Percentiles rank a stretch among this genome's conserved stretches.
phyloP scores from a whole-genome alignment of 2,113 vertebrate genomes.

The Corvus moneduloides region DNA sequence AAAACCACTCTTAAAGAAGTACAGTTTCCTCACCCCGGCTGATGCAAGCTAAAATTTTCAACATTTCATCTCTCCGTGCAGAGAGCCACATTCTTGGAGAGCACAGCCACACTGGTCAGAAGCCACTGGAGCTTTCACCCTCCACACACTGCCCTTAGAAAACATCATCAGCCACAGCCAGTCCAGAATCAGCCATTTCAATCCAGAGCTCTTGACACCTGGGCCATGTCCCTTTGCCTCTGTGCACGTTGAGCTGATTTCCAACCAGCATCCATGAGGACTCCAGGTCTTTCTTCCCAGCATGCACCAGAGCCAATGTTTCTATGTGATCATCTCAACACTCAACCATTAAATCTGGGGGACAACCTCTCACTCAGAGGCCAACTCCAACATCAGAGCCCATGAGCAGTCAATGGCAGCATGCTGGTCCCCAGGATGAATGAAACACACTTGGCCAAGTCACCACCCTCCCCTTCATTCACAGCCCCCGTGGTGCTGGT shows the following conservation, averaged over 20 bases:
- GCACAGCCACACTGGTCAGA: not conserved
- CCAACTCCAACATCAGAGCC: not conserved
- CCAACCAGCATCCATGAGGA: not conserved
- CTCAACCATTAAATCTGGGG: not conserved
- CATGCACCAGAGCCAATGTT: not conserved
- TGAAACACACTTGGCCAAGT: not conserved
- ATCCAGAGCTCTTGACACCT: not conserved
- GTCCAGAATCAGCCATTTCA: not conserved
- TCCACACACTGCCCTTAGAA: not conserved
- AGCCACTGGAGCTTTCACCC: not conserved
- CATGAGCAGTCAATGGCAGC: not conserved
- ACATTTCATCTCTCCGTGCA: not conserved
- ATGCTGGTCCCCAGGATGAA: not conserved
- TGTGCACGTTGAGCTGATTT: not conserved
- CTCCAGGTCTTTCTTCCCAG: not conserved
- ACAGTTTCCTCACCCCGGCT: not conserved
- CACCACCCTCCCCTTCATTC: not conserved
- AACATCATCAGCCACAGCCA: not conserved
- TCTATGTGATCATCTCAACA: not conserved
- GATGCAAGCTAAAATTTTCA: not conserved
- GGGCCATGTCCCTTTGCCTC: not conserved
- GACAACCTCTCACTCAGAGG: not conserved
- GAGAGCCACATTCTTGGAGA: not conserved
- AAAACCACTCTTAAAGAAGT: not conserved
- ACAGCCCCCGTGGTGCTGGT: rapidly evolving